phyloP scores from a whole-genome alignment of 2,888 invertebrate genomes.

The Amphimallon solstitiale region DNA sequence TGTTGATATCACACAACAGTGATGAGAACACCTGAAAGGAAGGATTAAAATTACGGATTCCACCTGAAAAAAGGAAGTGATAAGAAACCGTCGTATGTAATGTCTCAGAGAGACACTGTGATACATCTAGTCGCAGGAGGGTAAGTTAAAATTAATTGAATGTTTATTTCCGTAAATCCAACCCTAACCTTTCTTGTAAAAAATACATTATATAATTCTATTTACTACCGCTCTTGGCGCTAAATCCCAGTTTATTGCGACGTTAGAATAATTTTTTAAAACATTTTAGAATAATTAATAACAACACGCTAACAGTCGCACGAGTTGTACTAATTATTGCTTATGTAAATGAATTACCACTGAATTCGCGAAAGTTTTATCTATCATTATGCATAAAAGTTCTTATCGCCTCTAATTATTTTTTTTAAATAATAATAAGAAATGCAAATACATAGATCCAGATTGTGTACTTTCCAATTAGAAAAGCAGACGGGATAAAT shows the following conservation, averaged over 20 bases:
- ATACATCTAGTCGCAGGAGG: slow-evolving; percentile 96
- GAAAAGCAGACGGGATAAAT: neutral
- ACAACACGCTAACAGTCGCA: neutral
- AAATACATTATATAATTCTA: slow-evolving; percentile 32
- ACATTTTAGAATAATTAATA: slow-evolving; percentile 3
- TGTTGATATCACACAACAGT: slow-evolving; percentile 17
- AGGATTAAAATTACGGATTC: neutral
- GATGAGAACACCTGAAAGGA: slow-evolving; percentile 34
- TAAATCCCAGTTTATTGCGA: slow-evolving; percentile 13
- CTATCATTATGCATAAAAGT: too few relatives aligned
- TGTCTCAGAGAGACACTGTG: slow-evolving; percentile 86
- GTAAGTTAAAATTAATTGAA: slow-evolving; percentile 70
- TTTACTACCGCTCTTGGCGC: slow-evolving; percentile 34
- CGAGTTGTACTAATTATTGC: too few relatives aligned
- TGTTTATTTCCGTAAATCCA: slow-evolving; percentile 36
- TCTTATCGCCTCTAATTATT: too few relatives aligned
- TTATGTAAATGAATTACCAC: too few relatives aligned
- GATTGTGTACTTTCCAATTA: too few relatives aligned
- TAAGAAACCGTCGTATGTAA: slow-evolving; percentile 52
- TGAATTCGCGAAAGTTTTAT: too few relatives aligned
- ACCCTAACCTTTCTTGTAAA: slow-evolving; percentile 33
- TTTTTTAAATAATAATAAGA: too few relatives aligned
- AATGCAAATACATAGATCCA: too few relatives aligned
- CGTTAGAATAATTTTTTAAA: slow-evolving; percentile 7
- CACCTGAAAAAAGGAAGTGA: slow-evolving; percentile 17